Evolutionary conservation across 2,113 vertebrate species (phyloP).

Genomic region (Anarrhichthys ocellatus): DNA sequence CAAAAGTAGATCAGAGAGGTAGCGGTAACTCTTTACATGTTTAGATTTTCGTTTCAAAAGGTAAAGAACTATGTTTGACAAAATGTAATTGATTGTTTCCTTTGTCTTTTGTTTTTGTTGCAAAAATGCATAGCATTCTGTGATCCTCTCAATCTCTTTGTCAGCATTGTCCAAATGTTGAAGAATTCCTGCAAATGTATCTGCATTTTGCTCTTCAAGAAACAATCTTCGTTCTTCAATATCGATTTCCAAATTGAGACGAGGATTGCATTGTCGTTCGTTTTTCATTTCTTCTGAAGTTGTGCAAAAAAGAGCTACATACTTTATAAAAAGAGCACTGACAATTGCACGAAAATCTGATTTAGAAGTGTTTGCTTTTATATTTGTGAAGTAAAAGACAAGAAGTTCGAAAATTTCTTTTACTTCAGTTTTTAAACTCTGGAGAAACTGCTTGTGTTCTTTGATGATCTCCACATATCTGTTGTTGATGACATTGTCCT

Average conservation of each 20-base stretch:
- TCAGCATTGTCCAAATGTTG: slow-evolving; percentile 44
- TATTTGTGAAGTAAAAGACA: slow-evolving; percentile 49
- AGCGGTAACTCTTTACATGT: slow-evolving; percentile 2
- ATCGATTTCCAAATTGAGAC: background rate
- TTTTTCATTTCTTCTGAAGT: background rate
- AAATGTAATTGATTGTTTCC: slow-evolving; percentile 64
- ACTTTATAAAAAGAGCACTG: slow-evolving; percentile 5
- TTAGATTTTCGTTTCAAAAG: slow-evolving; percentile 31
- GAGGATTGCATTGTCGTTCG: slow-evolving; percentile 44
- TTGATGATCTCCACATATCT: slow-evolving; percentile 63
- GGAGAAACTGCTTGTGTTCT: slow-evolving; percentile 68
- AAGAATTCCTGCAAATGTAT: slow-evolving; percentile 69
- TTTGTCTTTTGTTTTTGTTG: slow-evolving; percentile 35
- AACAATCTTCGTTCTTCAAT: slow-evolving; percentile 32
- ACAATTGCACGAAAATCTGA: background rate
- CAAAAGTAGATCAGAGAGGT: slow-evolving; percentile 14
- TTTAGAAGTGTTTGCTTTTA: slow-evolving; percentile 56
- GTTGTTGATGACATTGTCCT: slow-evolving; percentile 35
- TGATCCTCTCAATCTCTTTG: slow-evolving; percentile 12
- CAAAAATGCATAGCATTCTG: slow-evolving; percentile 55
- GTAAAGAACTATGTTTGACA: slow-evolving; percentile 67
- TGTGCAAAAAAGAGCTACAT: background rate
- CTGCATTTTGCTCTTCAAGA: slow-evolving; percentile 60
- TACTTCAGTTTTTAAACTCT: slow-evolving; percentile 57
- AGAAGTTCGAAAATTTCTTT: slow-evolving; percentile 52